phyloP scores from a whole-genome alignment of 2,888 invertebrate species.

The Caenorhabditis sinica region DNA sequence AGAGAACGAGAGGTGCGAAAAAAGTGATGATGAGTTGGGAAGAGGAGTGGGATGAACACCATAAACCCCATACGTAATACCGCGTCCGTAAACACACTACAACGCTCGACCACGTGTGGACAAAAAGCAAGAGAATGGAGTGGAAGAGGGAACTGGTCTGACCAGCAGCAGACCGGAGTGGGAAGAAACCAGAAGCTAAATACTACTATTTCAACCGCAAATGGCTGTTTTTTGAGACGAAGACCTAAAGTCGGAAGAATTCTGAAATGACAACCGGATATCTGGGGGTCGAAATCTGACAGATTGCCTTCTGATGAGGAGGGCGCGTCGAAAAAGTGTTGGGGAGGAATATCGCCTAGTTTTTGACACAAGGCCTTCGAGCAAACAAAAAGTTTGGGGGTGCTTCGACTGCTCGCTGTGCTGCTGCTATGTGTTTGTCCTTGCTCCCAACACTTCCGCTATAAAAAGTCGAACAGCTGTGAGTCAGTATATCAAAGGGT shows the following conservation, averaged over 20 bases:
- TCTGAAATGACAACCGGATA: background rate
- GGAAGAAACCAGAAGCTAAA: constrained; percentile 38
- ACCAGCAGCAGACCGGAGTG: constrained; percentile 15
- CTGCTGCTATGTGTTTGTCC: constrained; percentile 40
- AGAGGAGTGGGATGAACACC: constrained; percentile 22
- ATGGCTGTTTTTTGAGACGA: constrained; percentile 37
- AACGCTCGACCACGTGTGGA: constrained; percentile 43
- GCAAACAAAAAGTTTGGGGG: constrained; percentile 55
- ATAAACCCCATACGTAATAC: constrained; percentile 50
- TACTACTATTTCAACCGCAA: constrained; percentile 15
- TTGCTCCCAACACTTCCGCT: constrained; percentile 55
- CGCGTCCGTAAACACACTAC: constrained; percentile 39
- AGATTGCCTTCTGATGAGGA: background rate
- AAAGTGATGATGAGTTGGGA: constrained; percentile 3
- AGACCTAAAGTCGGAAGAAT: background rate
- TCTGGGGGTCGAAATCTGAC: constrained; percentile 11
- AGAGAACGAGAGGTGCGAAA: background rate
- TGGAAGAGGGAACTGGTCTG: constrained; percentile 47
- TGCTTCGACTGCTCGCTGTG: constrained; percentile 14
- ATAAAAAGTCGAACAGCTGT: constrained; percentile 58
- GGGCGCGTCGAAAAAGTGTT: constrained; percentile 15
- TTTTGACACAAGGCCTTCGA: constrained; percentile 56
- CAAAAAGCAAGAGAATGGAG: constrained; percentile 36
- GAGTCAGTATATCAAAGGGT: constrained; percentile 19
- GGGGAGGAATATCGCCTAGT: constrained; percentile 26